Percentiles rank a stretch among this genome's conserved stretches.
Evolutionary conservation across 1,140 invertebrate genomes (phyloP).

Genomic region (Drosophila chauvacae): DNA sequence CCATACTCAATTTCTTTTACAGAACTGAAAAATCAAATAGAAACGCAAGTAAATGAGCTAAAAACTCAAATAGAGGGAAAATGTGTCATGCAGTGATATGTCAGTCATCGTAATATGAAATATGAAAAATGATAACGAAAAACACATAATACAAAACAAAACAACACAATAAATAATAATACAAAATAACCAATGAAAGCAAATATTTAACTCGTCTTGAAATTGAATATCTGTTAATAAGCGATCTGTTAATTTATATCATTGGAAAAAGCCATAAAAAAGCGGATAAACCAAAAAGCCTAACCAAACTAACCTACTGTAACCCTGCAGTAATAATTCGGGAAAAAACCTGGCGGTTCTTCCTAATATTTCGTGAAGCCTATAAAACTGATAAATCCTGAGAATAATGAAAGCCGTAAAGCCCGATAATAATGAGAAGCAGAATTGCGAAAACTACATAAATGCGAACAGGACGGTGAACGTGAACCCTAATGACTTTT

Average conservation of each 20-base stretch:
- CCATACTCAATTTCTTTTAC: conserved; percentile 86
- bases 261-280: conserved; percentile 17
- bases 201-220: conserved; percentile 59
- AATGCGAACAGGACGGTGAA: conserved; percentile 76
- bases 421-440: conserved; percentile 20
- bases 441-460: conserved; percentile 45
- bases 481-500: conserved; percentile 77
- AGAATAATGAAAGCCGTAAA: conserved; percentile 28
- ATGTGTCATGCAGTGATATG: conserved; percentile 94
- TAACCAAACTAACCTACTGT: conserved; percentile 19
- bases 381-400: conserved; percentile 20
- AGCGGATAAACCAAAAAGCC: conserved; percentile 14
- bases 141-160: conserved; percentile 27
- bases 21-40: conserved; percentile 97
- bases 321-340: conserved; percentile 58
- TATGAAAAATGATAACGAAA: conserved; percentile 44
- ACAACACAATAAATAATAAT: conserved; percentile 34
- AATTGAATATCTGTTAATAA: conserved; percentile 76
- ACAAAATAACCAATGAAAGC: conserved; percentile 50
- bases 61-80: conserved; percentile 97
- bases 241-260: conserved; percentile 53
- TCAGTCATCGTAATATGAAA: conserved; percentile 79
- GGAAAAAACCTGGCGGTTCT: conserved; percentile 9
- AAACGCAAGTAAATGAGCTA: conserved; percentile 96
- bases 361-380: conserved; percentile 19